A percentile compares a stretch with the other conserved stretches of the same genome.
phyloP scores from a whole-genome alignment of 2,113 vertebrate genomes.

The Panthera tigris region DNA sequence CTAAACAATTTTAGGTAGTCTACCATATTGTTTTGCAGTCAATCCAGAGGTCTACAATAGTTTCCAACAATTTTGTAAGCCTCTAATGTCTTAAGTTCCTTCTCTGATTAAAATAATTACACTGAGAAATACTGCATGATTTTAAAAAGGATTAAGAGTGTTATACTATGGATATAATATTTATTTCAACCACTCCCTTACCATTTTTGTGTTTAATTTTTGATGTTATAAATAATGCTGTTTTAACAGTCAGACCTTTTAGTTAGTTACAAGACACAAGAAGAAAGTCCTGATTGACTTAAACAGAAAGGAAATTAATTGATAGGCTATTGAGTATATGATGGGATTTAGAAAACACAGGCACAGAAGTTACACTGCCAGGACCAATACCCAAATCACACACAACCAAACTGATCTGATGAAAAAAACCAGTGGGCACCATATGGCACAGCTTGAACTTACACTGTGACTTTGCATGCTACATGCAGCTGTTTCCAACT shows the following conservation, averaged over 20 bases:
- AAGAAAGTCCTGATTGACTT: not conserved
- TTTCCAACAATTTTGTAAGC: not conserved
- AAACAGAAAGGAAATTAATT: not conserved
- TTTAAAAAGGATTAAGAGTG: not conserved
- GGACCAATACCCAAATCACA: not conserved
- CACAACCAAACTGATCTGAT: not conserved
- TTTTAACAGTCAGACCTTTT: not conserved
- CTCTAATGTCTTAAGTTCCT: not conserved
- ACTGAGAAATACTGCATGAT: not conserved
- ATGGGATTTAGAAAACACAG: not conserved
- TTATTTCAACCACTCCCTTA: not conserved
- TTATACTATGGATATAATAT: not conserved
- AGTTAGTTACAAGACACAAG: not conserved
- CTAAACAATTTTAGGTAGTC: not conserved
- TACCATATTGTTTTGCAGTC: not conserved
- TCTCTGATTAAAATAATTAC: slow-evolving; percentile 3
- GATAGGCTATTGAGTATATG: not conserved
- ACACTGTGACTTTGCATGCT: not conserved
- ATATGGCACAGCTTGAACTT: slow-evolving; percentile 5
- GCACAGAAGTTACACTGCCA: not conserved
- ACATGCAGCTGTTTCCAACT: not conserved
- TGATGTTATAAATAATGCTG: not conserved
- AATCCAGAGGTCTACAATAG: not conserved
- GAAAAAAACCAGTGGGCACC: not conserved
- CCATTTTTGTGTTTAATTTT: slow-evolving; percentile 8